Conservation (phyloP, 2,888 invertebrate species). For the Drosophila limbata region DNA sequence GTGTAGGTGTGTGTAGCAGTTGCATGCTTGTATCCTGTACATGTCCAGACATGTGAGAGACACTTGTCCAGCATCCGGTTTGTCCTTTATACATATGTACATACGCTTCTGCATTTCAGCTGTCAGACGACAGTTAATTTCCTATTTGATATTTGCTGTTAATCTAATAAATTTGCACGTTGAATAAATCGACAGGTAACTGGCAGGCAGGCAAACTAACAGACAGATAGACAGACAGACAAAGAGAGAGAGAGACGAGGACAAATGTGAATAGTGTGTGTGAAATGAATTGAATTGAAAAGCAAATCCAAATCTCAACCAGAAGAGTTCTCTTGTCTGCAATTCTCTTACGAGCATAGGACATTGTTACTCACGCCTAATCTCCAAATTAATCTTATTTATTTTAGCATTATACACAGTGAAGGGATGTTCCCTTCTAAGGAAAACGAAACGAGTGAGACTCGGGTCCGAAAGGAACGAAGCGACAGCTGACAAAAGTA, state of each 20-base stretch:
- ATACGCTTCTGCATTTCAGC: slow-evolving; percentile 22
- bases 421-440: background rate
- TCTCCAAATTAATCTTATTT: slow-evolving; percentile 77
- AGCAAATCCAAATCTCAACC: slow-evolving; percentile 6
- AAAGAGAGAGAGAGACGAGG: background rate
- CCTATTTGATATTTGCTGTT: slow-evolving; percentile 81
- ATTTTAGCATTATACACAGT: slow-evolving; percentile 57
- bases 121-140: slow-evolving; percentile 79
- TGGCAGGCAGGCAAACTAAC: background rate
- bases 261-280: background rate
- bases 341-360: background rate
- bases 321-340: background rate
- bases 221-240: no score
- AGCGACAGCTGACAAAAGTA: slow-evolving; percentile 50
- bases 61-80: slow-evolving; percentile 52
- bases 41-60: slow-evolving; percentile 42
- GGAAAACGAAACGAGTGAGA: background rate
- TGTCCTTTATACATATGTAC: slow-evolving; percentile 26
- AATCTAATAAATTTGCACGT: slow-evolving; percentile 77
- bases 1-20: background rate
- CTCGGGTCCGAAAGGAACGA: background rate
- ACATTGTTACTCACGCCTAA: slow-evolving; percentile 48
- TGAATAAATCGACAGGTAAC: slow-evolving; percentile 41
- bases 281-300: slow-evolving; percentile 40
- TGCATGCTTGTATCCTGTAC: background rate